Conservation (phyloP, 2,797 vertebrate genomes). For the Erethizon dorsatum region DNA sequence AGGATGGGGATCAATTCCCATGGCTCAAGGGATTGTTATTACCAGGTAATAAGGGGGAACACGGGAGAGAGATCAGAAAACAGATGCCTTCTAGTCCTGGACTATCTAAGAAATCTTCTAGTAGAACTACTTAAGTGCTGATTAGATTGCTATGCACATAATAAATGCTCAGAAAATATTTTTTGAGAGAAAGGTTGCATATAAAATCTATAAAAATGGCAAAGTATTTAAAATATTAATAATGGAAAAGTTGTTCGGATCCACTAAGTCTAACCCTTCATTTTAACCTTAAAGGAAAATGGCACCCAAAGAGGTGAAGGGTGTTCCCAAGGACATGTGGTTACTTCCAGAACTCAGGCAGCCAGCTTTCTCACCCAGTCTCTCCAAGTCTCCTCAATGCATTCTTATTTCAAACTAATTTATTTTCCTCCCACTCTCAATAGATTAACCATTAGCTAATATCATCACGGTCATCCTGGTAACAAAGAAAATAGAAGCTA, state of each 20-base stretch:
- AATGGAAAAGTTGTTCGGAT: slow-evolving; percentile 40
- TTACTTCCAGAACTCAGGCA: not conserved
- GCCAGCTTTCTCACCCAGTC: not conserved
- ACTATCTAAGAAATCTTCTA: not conserved
- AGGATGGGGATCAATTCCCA: not conserved
- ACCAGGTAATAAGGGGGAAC: not conserved
- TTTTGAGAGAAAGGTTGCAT: not conserved
- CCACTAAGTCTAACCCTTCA: not conserved
- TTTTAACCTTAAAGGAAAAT: slow-evolving; percentile 63
- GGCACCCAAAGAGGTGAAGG: not conserved
- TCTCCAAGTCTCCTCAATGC: slow-evolving; percentile 19
- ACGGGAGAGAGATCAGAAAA: not conserved
- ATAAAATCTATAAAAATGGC: slow-evolving; percentile 1
- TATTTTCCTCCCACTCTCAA: not conserved
- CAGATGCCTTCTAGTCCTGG: not conserved
- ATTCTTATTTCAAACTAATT: slow-evolving; percentile 56
- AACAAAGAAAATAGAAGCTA: slow-evolving; percentile 63
- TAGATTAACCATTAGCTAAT: slow-evolving; percentile 36
- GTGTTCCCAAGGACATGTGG: not conserved
- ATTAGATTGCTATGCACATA: not conserved
- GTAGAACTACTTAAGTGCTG: slow-evolving; percentile 1
- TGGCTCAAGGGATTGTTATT: not conserved
- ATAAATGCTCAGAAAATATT: slow-evolving; percentile 38
- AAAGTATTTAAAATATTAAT: slow-evolving; percentile 51
- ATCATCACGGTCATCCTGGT: not conserved